Conservation (phyloP, 2,888 invertebrate genomes). For the Diadegma fenestrale region DNA sequence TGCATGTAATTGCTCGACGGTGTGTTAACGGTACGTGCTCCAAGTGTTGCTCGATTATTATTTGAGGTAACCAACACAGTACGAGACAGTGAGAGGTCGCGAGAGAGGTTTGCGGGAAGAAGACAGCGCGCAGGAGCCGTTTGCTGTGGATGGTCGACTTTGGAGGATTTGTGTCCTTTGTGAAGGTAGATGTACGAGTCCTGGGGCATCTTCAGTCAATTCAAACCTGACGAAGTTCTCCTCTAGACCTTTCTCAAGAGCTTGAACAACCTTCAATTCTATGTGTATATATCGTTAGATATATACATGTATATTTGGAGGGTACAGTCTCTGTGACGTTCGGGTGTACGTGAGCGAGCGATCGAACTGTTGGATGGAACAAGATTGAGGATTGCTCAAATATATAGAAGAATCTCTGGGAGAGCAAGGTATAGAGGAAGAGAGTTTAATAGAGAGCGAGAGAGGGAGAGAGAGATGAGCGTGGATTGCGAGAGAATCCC, state of each 20-base stretch:
- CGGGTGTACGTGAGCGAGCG: constrained; percentile 49
- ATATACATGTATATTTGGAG: constrained; percentile 4
- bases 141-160: constrained; percentile 39
- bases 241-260: constrained; percentile 4
- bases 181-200: constrained; percentile 48
- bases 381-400: constrained; percentile 36
- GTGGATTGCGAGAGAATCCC: constrained; percentile 34
- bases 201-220: constrained; percentile 47
- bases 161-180: constrained; percentile 13
- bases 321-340: constrained; percentile 37
- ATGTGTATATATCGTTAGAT: not conserved
- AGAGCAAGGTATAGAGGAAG: not conserved
- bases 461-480: constrained; percentile 12
- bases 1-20: not conserved
- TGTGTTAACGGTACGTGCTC: not conserved
- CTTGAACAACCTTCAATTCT: constrained; percentile 9
- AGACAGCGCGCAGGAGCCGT: constrained; percentile 22
- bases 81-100: not conserved
- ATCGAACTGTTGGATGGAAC: constrained; percentile 52
- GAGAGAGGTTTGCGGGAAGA: not conserved
- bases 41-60: not conserved
- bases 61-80: not conserved
- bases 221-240: constrained; percentile 35
- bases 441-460: constrained; percentile 6
- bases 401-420: constrained; percentile 4